phyloP scores from a whole-genome alignment of 1,140 invertebrate genomes.

The Drosophila baimaii region DNA sequence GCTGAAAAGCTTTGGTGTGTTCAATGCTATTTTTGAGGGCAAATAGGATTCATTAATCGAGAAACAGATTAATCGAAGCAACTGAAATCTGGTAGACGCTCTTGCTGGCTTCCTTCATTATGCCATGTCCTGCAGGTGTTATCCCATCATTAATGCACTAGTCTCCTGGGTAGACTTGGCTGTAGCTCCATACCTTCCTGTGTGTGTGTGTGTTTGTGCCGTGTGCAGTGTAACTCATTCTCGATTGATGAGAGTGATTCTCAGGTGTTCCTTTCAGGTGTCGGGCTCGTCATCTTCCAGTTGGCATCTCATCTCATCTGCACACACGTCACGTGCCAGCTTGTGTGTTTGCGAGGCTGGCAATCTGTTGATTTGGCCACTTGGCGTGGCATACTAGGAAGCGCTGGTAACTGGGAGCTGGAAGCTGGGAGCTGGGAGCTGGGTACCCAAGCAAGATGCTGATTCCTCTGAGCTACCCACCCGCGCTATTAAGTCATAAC shows the following conservation, averaged over 20 bases:
- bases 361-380: constrained; percentile 61
- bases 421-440: background rate
- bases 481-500: constrained; percentile 40
- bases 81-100: too few species aligned
- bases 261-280: constrained; percentile 8
- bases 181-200: background rate
- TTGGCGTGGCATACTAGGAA: constrained; percentile 16
- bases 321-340: constrained; percentile 6
- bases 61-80: background rate
- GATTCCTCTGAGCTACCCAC: background rate
- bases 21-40: too few species aligned
- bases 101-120: background rate
- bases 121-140: background rate
- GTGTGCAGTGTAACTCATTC: constrained; percentile 2
- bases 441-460: constrained; percentile 8
- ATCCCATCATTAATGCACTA: constrained; percentile 9
- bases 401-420: background rate
- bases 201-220: too few species aligned
- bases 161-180: background rate
- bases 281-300: constrained; percentile 11
- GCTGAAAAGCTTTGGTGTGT: too few species aligned
- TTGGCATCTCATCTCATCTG: constrained; percentile 23
- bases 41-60: background rate
- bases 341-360: constrained; percentile 9
- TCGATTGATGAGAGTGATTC: constrained; percentile 29